Percentiles rank a stretch among this genome's conserved stretches.
phyloP scores from a whole-genome alignment of 2,797 vertebrate genomes.

The Catamblyrhynchus diadema region DNA sequence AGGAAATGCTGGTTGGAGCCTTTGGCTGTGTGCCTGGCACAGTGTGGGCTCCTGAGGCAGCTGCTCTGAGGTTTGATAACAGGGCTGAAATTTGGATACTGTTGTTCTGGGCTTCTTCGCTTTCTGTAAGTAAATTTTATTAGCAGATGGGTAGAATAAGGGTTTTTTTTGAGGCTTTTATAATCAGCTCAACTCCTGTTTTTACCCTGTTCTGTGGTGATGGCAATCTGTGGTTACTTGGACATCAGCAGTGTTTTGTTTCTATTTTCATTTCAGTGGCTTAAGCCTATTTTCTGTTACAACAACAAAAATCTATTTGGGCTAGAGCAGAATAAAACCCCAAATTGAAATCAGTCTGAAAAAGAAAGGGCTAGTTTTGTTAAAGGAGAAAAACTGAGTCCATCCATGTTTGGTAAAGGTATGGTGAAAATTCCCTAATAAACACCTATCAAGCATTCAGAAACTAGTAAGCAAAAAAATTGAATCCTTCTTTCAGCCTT shows the following conservation, averaged over 20 bases:
- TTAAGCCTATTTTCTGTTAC: constrained; percentile 2
- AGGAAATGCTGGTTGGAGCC: rapidly evolving
- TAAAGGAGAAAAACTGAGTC: neutral
- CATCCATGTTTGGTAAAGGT: neutral
- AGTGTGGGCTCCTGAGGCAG: neutral
- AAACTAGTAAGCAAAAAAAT: neutral
- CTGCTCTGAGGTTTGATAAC: neutral
- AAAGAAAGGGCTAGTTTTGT: neutral
- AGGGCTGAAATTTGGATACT: neutral
- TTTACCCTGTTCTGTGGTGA: neutral
- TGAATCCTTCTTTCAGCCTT: neutral
- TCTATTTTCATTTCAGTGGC: constrained; percentile 1
- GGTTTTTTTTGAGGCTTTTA: neutral
- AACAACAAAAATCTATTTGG: neutral
- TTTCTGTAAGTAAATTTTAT: constrained; percentile 14
- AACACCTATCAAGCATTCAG: neutral
- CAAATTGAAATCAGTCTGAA: neutral
- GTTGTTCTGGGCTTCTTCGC: neutral
- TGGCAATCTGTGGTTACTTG: constrained; percentile 5
- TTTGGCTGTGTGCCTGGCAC: rapidly evolving
- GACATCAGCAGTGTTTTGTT: constrained; percentile 15
- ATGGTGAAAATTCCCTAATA: neutral
- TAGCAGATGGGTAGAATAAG: neutral
- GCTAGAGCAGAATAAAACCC: neutral
- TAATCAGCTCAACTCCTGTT: neutral